Evolutionary conservation across 2,888 invertebrate genomes (phyloP), one percentile per base, ranked within the genome.

Genomic region (Antheraea assamensis): DNA sequence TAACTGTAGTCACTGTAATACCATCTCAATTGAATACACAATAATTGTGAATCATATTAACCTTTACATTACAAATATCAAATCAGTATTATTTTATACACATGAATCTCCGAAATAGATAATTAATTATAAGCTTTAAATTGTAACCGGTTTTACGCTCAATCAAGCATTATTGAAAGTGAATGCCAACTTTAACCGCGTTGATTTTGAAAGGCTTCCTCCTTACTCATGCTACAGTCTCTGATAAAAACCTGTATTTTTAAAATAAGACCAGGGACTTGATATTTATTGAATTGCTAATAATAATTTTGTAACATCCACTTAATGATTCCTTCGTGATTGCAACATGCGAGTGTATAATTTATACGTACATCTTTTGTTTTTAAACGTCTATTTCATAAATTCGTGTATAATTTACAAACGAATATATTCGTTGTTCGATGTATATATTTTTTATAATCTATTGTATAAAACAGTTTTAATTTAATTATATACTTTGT

Each of bases 151-250:
- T 70, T 74, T 68, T 73, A 70, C 47, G 70, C 70, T 58, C 73
- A 58, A 78, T 76, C 75, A 75, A 76, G 74, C 73, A 71, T 61
- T 70, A 70, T 77, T 81, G 80, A 79, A 80, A 81, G 81, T 80
- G 76, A 81, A 81, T 74, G 76, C 72, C 61, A 70, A 7, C 55
- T 73, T n/a, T 70, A 73, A 73, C 70, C 58, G 58, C 8, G 76
- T 73, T 74, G 64, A 76, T 74, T 78, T 77, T 77, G 76, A 77
- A 77, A 77, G 77, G 76, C 71, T 78, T 77, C 75, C 75, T 78
- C 74, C 71, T 76, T 76, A 78, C 64, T 77, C 76, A 77, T 68
- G 66, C 66, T 30, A 70, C 74, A 74, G 74, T 72, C 75, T 66
- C 72, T 70, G 73, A 68, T 75, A 64, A 71, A 61, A 77, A 77